Base-by-base conservation (phyloP, 2,113 vertebrate species). In the Vidua macroura region DNA sequence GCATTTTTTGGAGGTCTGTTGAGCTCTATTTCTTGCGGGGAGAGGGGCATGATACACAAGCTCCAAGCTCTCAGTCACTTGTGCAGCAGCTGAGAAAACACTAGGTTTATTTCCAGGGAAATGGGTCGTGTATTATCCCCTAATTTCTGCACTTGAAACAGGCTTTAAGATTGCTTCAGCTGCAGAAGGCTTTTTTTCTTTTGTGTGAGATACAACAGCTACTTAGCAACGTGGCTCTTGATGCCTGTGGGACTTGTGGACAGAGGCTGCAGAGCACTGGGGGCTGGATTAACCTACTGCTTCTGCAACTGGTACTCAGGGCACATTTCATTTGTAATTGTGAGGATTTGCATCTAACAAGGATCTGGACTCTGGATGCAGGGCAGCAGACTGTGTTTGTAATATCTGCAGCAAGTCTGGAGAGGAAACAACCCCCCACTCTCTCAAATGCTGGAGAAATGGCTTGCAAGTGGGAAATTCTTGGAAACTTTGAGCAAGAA, bases 21-120 rank as follows among this genome's bases (percentile, higher is more conserved):
- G 39, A 89, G 30, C 13, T 82, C 39, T 66, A 0, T 69, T 81
- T 76, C 70, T 63, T 10, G 14, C 9, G 5, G 0, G 7, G 12
- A 51, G 22, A 19, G 24, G 6, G 28, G 13, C 35, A 60, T 1
- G 4, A 43, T 9, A 33, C 23, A 17, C 10, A 59, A 35, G 68
- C 77, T 39, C 30, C 8, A 56, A 46, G 48, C 19, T 81, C 60
- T 67, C 86, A 67, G 68, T 53, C 13, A 9, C 19, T 59, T 30
- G 15, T 33, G 48, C 67, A 85, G 68, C 72, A 86, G 85, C 92
- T 93, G 85, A 90, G 85, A 92, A 88, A 86, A 93, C 81, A 72
- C 72, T 60, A 81, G 68, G 63, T 84, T 92, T 94, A 83, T 83
- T 93, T 85, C 46, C 75, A 95, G 64, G 76, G 75, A 93, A 93